These are phyloP conservation scores for Drosophila virilis DNA, from an alignment of 1,140 invertebrate genomes.

Conservation along the genomic window DNA sequence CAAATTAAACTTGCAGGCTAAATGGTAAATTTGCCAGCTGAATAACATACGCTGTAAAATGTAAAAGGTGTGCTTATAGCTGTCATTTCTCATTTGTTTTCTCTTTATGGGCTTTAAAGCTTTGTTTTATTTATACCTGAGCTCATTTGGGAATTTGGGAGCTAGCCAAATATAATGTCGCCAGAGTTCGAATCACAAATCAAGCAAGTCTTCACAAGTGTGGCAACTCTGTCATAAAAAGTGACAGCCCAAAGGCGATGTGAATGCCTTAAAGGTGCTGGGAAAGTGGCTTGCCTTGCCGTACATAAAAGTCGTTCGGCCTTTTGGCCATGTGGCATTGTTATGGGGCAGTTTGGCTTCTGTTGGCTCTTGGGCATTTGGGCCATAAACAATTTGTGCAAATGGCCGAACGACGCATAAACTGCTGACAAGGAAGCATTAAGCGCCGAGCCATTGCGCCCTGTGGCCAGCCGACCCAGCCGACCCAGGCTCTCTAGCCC, in stretches of 20 bases:
- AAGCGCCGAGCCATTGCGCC: conserved; percentile 15
- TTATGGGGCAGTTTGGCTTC: neutral
- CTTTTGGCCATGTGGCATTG: conserved; percentile 14
- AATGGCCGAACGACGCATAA: conserved; percentile 45
- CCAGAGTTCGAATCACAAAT: neutral
- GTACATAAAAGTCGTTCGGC: conserved; percentile 1
- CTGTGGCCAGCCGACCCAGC: conserved; percentile 14
- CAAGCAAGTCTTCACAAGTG: conserved; percentile 1
- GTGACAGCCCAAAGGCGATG: neutral
- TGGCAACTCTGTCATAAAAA: conserved; percentile 6
- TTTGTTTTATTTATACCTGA: no score
- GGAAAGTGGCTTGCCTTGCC: neutral
- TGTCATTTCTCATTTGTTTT: no score
- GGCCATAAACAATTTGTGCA: conserved; percentile 68
- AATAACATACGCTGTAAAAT: no score
- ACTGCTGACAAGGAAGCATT: conserved; percentile 49
- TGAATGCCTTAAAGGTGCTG: conserved; percentile 7
- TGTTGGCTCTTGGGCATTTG: conserved; percentile 18
- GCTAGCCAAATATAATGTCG: neutral
- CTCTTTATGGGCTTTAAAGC: no score
- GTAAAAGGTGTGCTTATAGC: no score
- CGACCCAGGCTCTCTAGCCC: no score
- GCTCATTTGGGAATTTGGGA: no score
- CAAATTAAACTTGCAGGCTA: no score
- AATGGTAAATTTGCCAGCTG: no score